Base-by-base conservation (phyloP, 2,888 invertebrate species). In the Nebria brevicollis region DNA sequence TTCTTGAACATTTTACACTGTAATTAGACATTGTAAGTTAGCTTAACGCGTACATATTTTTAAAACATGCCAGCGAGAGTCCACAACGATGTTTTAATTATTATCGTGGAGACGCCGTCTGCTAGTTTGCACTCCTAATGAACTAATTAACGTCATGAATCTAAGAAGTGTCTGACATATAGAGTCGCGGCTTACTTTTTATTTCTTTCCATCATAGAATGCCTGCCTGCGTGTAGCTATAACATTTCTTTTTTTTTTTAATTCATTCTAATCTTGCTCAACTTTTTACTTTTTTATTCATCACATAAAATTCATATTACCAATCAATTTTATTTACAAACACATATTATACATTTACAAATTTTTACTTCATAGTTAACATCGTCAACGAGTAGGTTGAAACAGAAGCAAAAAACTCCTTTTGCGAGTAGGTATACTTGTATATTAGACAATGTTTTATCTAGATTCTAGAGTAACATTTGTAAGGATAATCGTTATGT, bases 11-110 rank as follows among this genome's bases (percentile, higher is more conserved):
- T 78, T 79, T 79, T 74, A 64, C 80, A 75, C 75, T 80, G 80
- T 80, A 80, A 80, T 80, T 70, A 80, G 75, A 80, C 80, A 80
- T 80, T 79, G 79, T 79, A 79, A 79, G 79, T 79, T 74, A 79
- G 68, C 68, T 64, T 54, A 54, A 54, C 54, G 54, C 54, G 65
- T 78, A 34, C 41, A 79, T 75, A 42, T 79, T 74, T 74, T 20
- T 70, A 70, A 70, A 70, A 70, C 15, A 26, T 70, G 70, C 74
- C 75, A 15, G 25, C 26, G 25, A 15, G n/a, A 20, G 34, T 66
- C 13, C 66, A 42, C 68, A 34, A 77, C 68, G 80, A 80, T 80
- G 80, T 80, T 80, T 75, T 80, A 80, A 80, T 80, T 80, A 80
- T 75, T 80, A 80, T 72, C 70, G 64, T 10, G 75, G 34, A 80